Evolutionary conservation across 2,113 vertebrate genomes (phyloP).

Genomic region (Ranitomeya imitator): DNA sequence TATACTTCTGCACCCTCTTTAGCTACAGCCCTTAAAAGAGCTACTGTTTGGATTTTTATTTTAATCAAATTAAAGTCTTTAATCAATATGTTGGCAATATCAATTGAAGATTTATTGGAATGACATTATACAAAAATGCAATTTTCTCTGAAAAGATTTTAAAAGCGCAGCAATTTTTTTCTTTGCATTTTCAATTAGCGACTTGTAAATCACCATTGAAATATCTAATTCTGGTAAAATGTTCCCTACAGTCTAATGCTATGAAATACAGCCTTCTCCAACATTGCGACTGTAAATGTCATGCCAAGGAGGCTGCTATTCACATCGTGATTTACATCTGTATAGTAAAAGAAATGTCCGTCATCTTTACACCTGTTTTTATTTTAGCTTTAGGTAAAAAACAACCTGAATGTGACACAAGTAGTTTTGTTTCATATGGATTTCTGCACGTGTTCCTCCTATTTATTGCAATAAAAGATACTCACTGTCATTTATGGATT

Average conservation of each 20-base stretch:
- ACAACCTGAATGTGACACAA: neutral
- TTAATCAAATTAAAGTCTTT: too few relatives aligned
- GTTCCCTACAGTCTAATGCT: neutral
- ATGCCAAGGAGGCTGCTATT: neutral
- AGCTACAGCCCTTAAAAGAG: too few relatives aligned
- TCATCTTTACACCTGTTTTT: slow-evolving; percentile 11
- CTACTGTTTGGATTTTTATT: too few relatives aligned
- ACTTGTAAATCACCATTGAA: neutral
- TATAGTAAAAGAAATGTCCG: neutral
- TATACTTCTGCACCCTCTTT: too few relatives aligned
- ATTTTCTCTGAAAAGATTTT: neutral
- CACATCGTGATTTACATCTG: neutral
- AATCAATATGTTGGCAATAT: neutral
- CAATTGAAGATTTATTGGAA: neutral
- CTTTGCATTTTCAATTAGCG: neutral
- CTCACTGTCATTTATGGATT: too few relatives aligned
- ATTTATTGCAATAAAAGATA: neutral
- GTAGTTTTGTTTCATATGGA: too few relatives aligned
- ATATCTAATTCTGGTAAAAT: neutral
- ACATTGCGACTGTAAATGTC: slow-evolving; percentile 4
- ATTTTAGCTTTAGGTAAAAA: slow-evolving; percentile 6
- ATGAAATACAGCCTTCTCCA: neutral
- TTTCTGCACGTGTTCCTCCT: neutral
- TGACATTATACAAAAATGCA: neutral
- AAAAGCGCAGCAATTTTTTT: too few relatives aligned